Evolutionary conservation across 92 coral and sea anemone species (phyloP), one percentile per base, ranked within the genome.

Genomic region (Pocillopora meandrina): DNA sequence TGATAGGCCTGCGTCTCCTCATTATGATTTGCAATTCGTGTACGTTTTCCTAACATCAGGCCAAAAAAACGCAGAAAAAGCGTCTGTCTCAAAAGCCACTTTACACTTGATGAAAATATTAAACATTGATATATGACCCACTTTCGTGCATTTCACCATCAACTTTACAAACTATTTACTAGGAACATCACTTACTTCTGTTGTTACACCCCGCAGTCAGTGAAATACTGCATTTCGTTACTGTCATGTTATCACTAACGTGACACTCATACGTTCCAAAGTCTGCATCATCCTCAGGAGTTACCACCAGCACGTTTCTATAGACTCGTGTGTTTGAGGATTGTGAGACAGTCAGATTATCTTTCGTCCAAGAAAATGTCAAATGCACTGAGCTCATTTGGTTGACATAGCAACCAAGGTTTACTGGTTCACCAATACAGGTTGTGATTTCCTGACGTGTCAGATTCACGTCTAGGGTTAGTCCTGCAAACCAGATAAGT

Each of bases 321-420:
- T 61, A 73, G 11, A 19, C 72, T 18, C 33, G 52, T 15, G 72
- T 47, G 20, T 16, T 47, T 52, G 64, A 61, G 18, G 80, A 83
- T 55, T 83, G 72, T 61, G 80, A 42, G 86, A 83, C 64, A 26
- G 55, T 72, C n/a, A 26, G 63, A 21, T 83, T 83, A 23, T 63
- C 86, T 58, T 83, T 83, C 63, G 56, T 49, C 86, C 86, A 83
- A 17, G 80, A 35, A 64, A 47, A 83, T 1, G 42, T 21, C 5
- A 74, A 63, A 15, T 34, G 64, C 1, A 72, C 17, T 42, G 64
- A 11, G 61, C 61, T 64, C 3, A 72, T 9, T 23, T 58, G 66
- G 61, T 61, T 62, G 15, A 49, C 59, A 65, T 83, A 83, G 73
- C 86, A 83, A 73, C 86, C 86, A 10, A 83, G 86, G 49, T 74